Evolutionary conservation across 2,888 invertebrate species (phyloP).

Genomic region (Drosophila austrosaltans): DNA sequence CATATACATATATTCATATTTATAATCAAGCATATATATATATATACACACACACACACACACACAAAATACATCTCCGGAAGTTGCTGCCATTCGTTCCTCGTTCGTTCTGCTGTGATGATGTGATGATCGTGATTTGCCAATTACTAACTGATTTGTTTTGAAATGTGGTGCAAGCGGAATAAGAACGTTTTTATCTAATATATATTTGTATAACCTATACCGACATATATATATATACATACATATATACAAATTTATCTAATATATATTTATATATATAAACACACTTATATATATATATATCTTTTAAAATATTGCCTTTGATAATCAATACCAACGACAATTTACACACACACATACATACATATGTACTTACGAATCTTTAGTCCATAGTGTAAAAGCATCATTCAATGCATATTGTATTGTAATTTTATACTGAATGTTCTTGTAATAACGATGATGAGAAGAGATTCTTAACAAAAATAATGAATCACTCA

Average conservation of each 20-base stretch:
- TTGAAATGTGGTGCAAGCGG: conserved; percentile 69
- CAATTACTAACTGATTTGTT: conserved; percentile 74
- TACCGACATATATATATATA: conserved; percentile 53
- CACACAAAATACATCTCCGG: conserved; percentile 45
- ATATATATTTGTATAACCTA: conserved; percentile 66
- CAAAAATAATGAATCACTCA: conserved; percentile 30
- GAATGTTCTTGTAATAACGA: conserved; percentile 73
- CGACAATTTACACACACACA: conserved; percentile 3
- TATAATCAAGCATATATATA: conserved; percentile 23
- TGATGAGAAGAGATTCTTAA: conserved; percentile 54
- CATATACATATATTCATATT: conserved; percentile 33
- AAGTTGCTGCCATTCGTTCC: conserved; percentile 66
- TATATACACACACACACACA: conserved; percentile 17
- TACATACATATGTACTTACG: conserved; percentile 39
- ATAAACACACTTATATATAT: conserved; percentile 42
- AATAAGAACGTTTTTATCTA: conserved; percentile 73
- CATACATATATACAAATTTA: conserved; percentile 44
- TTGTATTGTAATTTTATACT: conserved; percentile 77
- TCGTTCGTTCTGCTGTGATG: conserved; percentile 69
- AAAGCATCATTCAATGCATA: conserved; percentile 76
- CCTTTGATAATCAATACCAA: background rate
- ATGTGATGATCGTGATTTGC: conserved; percentile 80
- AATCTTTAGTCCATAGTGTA: conserved; percentile 67
- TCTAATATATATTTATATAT: conserved; percentile 63
- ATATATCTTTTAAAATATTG: conserved; percentile 24